Conservation (phyloP, 1,140 invertebrate species). For the Drosophila kurseongensis region DNA sequence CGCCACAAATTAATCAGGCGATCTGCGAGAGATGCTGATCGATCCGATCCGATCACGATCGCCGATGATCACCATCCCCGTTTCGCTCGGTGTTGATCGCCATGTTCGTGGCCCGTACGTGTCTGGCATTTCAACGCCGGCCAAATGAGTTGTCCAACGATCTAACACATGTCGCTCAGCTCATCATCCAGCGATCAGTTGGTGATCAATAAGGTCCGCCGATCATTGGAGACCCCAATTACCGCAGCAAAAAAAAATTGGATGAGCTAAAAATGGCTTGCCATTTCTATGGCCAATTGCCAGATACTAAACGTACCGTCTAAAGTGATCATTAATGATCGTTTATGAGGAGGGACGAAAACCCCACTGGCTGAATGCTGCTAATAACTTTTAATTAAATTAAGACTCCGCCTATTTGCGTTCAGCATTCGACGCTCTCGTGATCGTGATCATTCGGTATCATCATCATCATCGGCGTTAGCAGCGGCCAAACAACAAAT, state of each 20-base stretch:
- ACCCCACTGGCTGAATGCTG: slow-evolving; percentile 35
- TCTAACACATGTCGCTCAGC: slow-evolving; percentile 74
- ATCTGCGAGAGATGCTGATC: slow-evolving; percentile 41
- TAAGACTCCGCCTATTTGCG: slow-evolving; percentile 79
- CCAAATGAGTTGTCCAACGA: slow-evolving; percentile 77
- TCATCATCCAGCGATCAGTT: slow-evolving; percentile 45
- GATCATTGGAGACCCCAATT: slow-evolving; percentile 23
- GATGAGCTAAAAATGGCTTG: neutral
- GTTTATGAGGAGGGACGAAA: neutral
- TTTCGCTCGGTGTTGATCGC: slow-evolving; percentile 73
- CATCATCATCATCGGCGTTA: slow-evolving; percentile 47
- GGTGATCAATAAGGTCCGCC: slow-evolving; percentile 46
- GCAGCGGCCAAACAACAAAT: slow-evolving; percentile 64
- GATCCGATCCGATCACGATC: slow-evolving; percentile 33
- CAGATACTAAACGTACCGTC: slow-evolving; percentile 57
- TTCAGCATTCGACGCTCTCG: slow-evolving; percentile 53
- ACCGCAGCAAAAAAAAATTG: slow-evolving; percentile 7
- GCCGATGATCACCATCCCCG: slow-evolving; percentile 31
- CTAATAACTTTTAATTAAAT: slow-evolving; percentile 83
- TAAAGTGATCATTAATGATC: slow-evolving; percentile 55
- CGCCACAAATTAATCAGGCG: slow-evolving; percentile 71
- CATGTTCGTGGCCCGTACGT: slow-evolving; percentile 74
- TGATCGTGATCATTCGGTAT: slow-evolving; percentile 63
- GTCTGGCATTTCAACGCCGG: slow-evolving; percentile 59
- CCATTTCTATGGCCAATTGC: slow-evolving; percentile 60